Conservation (phyloP, 2,113 vertebrate genomes). For the Clupea harengus region DNA sequence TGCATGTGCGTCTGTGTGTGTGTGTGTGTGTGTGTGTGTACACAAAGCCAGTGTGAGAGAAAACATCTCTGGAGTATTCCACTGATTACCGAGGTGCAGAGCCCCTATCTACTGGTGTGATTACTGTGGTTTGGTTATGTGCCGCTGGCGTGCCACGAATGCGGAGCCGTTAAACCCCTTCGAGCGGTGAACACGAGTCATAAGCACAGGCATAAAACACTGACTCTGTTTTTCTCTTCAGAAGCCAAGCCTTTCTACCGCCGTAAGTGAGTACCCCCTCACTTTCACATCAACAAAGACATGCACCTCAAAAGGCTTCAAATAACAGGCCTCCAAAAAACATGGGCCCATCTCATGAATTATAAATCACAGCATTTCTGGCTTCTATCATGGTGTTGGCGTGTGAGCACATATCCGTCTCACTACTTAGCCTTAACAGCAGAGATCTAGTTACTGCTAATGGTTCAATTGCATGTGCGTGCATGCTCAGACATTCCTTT, state of each 20-base stretch:
- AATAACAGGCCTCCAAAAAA: background rate
- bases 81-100: background rate
- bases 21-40: background rate
- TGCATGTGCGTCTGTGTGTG: background rate
- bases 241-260: background rate
- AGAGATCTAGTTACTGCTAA: too few relatives aligned
- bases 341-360: background rate
- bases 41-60: background rate
- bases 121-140: background rate
- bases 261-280: background rate
- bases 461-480: too few relatives aligned
- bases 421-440: background rate
- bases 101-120: background rate
- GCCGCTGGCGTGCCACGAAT: background rate
- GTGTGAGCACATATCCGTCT: too few relatives aligned
- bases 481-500: too few relatives aligned
- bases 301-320: background rate
- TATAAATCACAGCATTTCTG: constrained; percentile 1
- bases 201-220: background rate
- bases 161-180: background rate
- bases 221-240: too few relatives aligned
- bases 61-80: background rate
- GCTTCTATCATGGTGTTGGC: background rate
- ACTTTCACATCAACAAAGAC: background rate
- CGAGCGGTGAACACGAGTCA: background rate